These are phyloP conservation scores for Drosophila elegans DNA, from an alignment of 1,140 invertebrate species.

Conservation along the genomic window DNA sequence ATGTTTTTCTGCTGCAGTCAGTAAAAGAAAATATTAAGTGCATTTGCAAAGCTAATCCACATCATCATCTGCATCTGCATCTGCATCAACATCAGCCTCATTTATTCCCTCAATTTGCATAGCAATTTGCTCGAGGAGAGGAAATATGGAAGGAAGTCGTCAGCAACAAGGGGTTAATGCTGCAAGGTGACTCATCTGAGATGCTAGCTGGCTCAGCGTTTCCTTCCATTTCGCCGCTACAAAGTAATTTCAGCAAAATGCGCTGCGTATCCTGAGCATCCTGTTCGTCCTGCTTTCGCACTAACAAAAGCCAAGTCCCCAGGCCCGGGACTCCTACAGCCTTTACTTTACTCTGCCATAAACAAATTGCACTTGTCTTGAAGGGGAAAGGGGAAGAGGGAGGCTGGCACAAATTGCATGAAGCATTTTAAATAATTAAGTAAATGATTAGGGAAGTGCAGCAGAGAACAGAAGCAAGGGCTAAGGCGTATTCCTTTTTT, in stretches of 20 bases:
- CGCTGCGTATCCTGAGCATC: constrained; percentile 15
- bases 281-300: constrained; percentile 1
- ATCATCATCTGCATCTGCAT: constrained; percentile 37
- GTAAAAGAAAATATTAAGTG: constrained; percentile 24
- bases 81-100: constrained; percentile 37
- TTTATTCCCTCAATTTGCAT: constrained; percentile 50
- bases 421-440: constrained; percentile 71
- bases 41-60: constrained; percentile 48
- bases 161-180: constrained; percentile 40
- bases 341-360: constrained; percentile 27
- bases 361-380: constrained; percentile 49
- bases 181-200: constrained; percentile 40
- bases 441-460: constrained; percentile 33
- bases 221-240: constrained; percentile 19
- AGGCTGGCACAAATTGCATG: constrained; percentile 44
- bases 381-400: background rate
- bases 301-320: constrained; percentile 31
- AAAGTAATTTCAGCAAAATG: constrained; percentile 33
- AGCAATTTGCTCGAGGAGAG: constrained; percentile 33
- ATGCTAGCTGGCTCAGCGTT: constrained; percentile 23
- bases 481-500: background rate
- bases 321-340: constrained; percentile 7
- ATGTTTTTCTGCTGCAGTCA: constrained; percentile 30
- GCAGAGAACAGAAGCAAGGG: background rate
- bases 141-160: constrained; percentile 16